Base-by-base conservation (phyloP, 1,140 invertebrate species). In the Drosophila persimilis region DNA sequence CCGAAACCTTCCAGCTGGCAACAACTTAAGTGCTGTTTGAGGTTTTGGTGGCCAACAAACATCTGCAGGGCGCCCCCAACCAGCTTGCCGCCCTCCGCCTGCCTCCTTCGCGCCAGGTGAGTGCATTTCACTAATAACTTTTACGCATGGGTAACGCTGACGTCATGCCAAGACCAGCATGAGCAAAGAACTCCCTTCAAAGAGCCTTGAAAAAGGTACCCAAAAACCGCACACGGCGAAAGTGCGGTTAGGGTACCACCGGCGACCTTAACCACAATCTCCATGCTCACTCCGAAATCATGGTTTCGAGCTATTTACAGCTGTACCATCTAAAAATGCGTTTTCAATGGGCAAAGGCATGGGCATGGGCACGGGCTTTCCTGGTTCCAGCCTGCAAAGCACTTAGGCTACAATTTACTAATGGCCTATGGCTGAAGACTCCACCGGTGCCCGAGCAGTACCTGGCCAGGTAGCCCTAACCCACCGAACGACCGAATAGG, bases 371-470 rank as follows among this genome's bases (percentile, higher is more conserved):
- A 17, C 17, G 17, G 17, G 17, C 1, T 24, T 29, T 35, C 2
- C 31, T 57, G 66, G 43, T 53, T 51, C 48, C 43, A 35, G 67
- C 77, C 67, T 74, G 69, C 61, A 80, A 67, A 88, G 83, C 81
- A 88, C 81, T 88, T 88, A 88, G 54, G 77, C 81, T 53, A 86
- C 83, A 86, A 86, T 88, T 88, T 88, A 80, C 81, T 88, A 85
- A 85, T 85, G 81, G 81, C 59, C 59, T 59, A 60, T 50, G 65
- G 77, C 61, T 58, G 73, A 81, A 73, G 81, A 65, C 51, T 73
- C 57, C 48, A 39, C 52, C 47, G 46, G 45, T 56, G 41, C 17
- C 35, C 41, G 8, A 17, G 24, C 17, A 17, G 17, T 44, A 26
- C 17, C 31, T 29, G n/a, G 11, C 7, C 17, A 17, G 17, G 17